Conservation (phyloP, 1,140 invertebrate genomes). For the Lordiphosa stackelbergi region DNA sequence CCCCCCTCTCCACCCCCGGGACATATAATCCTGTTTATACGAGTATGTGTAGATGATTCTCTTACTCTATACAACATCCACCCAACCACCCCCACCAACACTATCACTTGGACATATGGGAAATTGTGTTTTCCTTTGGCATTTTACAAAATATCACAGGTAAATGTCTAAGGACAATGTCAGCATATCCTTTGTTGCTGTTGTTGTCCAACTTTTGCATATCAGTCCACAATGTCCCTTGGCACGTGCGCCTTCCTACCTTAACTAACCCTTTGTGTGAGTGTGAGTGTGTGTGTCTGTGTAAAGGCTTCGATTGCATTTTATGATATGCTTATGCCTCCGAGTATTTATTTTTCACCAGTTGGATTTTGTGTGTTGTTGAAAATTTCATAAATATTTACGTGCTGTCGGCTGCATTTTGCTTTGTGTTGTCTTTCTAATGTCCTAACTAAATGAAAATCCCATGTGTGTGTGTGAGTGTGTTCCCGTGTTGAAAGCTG, state of each 20-base stretch:
- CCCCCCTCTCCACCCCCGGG: conserved; percentile 49
- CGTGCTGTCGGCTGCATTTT: conserved; percentile 44
- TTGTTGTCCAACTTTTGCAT: conserved; percentile 52
- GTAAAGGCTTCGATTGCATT: conserved; percentile 56
- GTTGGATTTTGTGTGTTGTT: conserved; percentile 47
- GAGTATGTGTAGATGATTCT: conserved; percentile 23
- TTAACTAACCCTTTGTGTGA: neutral
- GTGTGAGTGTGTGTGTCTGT: conserved; percentile 27
- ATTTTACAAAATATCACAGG: conserved; percentile 60
- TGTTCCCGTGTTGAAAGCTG: conserved; percentile 18
- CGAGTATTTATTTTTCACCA: conserved; percentile 53
- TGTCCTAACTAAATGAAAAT: conserved; percentile 36
- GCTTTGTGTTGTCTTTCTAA: conserved; percentile 18
- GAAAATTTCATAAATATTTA: conserved; percentile 61
- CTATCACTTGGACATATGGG: conserved; percentile 13
- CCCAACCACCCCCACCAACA: neutral
- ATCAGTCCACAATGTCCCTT: conserved; percentile 59
- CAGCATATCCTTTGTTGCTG: conserved; percentile 43
- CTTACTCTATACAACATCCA: neutral
- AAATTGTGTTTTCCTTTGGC: conserved; percentile 41
- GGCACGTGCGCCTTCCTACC: conserved; percentile 31
- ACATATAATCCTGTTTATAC: conserved; percentile 64
- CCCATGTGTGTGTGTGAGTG: neutral
- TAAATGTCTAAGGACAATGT: conserved; percentile 64
- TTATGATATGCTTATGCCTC: conserved; percentile 53